These are phyloP conservation scores for Gallinago solitaria DNA, from an alignment of 2,797 vertebrate genomes.

Conservation along the genomic window DNA sequence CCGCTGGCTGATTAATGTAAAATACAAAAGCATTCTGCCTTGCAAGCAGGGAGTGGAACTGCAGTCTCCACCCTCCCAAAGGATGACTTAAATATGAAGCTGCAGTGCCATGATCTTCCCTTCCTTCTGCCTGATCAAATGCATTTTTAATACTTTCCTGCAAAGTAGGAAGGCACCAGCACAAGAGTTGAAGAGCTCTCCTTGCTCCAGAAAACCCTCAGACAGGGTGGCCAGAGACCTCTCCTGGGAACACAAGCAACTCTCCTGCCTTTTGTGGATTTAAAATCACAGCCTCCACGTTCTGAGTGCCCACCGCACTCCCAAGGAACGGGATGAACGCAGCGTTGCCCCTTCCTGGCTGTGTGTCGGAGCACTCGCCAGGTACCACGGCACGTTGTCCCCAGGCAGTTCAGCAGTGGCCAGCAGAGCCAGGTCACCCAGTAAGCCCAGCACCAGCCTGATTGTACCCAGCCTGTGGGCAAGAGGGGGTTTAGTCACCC, in stretches of 20 bases:
- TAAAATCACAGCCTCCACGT: not conserved
- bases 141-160: conserved; percentile 25
- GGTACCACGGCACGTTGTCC: not conserved
- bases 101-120: not conserved
- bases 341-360: not conserved
- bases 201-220: not conserved
- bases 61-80: not conserved
- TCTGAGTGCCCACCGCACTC: not conserved
- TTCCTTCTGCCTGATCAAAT: conserved; percentile 1
- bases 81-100: not conserved
- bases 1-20: not conserved
- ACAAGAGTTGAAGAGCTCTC: not conserved
- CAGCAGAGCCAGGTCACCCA: not conserved
- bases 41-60: not conserved
- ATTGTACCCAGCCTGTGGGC: not conserved
- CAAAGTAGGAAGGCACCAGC: not conserved
- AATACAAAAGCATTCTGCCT: conserved; percentile 17
- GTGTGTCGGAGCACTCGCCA: not conserved
- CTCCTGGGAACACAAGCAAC: not conserved
- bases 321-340: not conserved
- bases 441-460: not conserved
- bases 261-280: not conserved
- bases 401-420: not conserved
- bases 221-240: not conserved
- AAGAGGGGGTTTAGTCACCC: not conserved